phyloP scores from a whole-genome alignment of 2,797 vertebrate species.

The Mormyrops attenuatus region DNA sequence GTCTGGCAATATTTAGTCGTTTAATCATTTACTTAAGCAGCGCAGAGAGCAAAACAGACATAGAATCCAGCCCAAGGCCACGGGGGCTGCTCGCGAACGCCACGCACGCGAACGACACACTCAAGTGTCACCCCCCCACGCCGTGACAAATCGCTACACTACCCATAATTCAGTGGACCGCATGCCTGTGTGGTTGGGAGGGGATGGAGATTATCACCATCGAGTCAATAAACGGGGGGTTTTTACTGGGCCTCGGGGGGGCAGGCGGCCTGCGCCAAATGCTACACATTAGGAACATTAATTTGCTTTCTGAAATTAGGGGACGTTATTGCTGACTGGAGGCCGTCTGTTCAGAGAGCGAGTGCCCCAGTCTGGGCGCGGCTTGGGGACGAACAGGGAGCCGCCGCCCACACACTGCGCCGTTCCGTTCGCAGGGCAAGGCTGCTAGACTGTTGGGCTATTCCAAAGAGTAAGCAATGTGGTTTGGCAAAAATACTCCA shows the following conservation, averaged over 20 bases:
- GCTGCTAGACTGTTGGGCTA: not conserved
- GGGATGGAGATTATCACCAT: conserved; percentile 36
- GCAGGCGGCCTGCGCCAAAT: conserved; percentile 32
- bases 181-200: not conserved
- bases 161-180: conserved; percentile 1
- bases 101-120: not conserved
- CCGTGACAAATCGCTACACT: not conserved
- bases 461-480: not conserved
- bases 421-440: not conserved
- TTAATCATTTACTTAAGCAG: conserved; percentile 6
- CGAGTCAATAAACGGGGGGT: conserved; percentile 62
- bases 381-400: not conserved
- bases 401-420: conserved; percentile 23
- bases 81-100: not conserved
- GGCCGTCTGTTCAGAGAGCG: conserved; percentile 47
- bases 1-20: conserved; percentile 33
- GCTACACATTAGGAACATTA: conserved; percentile 59
- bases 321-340: conserved; percentile 40
- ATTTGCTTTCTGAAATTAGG: conserved; percentile 70
- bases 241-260: conserved; percentile 20
- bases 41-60: conserved; percentile 25
- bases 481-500: not conserved
- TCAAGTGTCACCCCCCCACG: not conserved
- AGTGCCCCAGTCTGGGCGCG: not conserved
- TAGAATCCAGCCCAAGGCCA: not conserved